Base-by-base conservation (phyloP, 2,797 vertebrate species). In the Parambassis ranga region DNA sequence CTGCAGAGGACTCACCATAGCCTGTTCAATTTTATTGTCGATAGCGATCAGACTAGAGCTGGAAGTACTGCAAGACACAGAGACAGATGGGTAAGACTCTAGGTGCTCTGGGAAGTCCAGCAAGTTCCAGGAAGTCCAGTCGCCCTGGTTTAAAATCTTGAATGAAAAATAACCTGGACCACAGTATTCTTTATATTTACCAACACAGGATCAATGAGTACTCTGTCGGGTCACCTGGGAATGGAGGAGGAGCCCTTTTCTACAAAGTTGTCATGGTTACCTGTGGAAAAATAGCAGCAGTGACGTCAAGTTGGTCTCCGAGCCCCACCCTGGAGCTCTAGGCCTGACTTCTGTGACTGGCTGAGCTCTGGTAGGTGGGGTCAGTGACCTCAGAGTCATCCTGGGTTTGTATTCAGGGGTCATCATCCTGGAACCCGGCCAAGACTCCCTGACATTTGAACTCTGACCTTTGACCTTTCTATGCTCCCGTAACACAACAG, bases 1-100 rank as follows among this genome's bases (percentile, higher is more conserved):
- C n/a, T n/a, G n/a, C n/a, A n/a, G n/a, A n/a, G n/a, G 1, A 73
- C 86, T 83, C 88, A 96, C 95, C 94, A 96, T 94, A 37, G 94
- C 94, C 85, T 94, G 93, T 60, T 95, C 93, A 0, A 96, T 95
- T 87, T 94, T 96, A 91, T 93, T 94, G 85, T 96, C 94, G 3
- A 95, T 94, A 80, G 93, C 91, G 4, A 92, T 81, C 84, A 92
- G 85, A 69, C 89, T 92, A 84, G 84, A 92, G 69, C 86, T 87
- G 47, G 92, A 93, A 24, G 89, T 85, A 51, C 94, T 83, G 76
- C 2, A 52, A 66, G 9, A 62, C n/a, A 51, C 14, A 37, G 19
- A 47, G 26, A 42, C 11, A 44, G 8, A 44, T 10, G 57, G 32
- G 23, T 36, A 6, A 44, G 22, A 22, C 16, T 49, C n/a, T n/a